Percentiles rank a stretch among this genome's conserved stretches.
phyloP scores from a whole-genome alignment of 2,888 invertebrate genomes.

The Eristalis arbustorum region DNA sequence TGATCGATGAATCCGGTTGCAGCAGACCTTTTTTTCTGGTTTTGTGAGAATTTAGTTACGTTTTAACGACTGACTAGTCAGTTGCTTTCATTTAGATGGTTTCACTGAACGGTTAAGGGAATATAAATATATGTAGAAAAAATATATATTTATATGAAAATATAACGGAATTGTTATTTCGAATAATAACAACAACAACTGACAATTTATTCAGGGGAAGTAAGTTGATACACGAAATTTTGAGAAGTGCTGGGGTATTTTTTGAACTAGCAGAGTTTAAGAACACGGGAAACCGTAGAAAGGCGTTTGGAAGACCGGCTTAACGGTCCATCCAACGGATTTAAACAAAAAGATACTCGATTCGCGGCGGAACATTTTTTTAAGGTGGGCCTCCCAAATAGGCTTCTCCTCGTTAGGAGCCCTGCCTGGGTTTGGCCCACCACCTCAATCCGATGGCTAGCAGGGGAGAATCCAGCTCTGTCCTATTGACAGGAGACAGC shows the following conservation, averaged over 20 bases:
- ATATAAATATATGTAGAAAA: slow-evolving; percentile 20
- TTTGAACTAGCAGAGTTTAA: neutral
- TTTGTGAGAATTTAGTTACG: slow-evolving; percentile 27
- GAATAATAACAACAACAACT: slow-evolving; percentile 40
- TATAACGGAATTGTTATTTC: slow-evolving; percentile 30
- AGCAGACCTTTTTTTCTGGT: slow-evolving; percentile 4
- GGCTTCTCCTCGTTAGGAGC: too few species aligned
- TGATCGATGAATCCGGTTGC: neutral
- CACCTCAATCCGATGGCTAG: neutral
- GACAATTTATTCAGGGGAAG: slow-evolving; percentile 50
- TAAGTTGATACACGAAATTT: neutral
- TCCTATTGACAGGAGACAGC: neutral
- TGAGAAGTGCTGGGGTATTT: neutral
- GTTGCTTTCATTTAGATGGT: slow-evolving; percentile 41
- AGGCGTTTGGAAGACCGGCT: too few species aligned
- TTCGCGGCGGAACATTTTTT: too few species aligned
- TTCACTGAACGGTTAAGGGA: slow-evolving; percentile 8
- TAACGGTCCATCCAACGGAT: too few species aligned
- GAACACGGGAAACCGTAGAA: too few species aligned
- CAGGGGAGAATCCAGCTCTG: neutral
- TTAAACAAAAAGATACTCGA: too few species aligned
- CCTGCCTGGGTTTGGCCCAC: too few species aligned
- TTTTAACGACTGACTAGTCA: slow-evolving; percentile 16
- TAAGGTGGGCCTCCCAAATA: too few species aligned
- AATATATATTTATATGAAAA: slow-evolving; percentile 44